These are phyloP conservation scores for Orthosia gothica DNA, from an alignment of 2,888 invertebrate species.

Conservation along the genomic window DNA sequence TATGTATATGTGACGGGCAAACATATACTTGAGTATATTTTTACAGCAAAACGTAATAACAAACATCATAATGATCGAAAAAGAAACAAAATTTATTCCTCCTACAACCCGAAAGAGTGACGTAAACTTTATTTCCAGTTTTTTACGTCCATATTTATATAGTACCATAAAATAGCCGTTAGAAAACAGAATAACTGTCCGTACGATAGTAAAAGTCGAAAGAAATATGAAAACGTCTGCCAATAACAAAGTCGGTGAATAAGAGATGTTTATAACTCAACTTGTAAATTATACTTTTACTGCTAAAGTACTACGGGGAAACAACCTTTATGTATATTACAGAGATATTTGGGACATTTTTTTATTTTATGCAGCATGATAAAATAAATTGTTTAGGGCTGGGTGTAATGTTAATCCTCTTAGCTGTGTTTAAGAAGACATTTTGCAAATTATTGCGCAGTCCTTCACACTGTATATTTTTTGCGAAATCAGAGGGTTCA, in stretches of 20 bases:
- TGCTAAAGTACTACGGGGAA: slow-evolving; percentile 42
- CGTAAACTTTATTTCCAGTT: slow-evolving; percentile 54
- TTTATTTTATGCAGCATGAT: slow-evolving; percentile 28
- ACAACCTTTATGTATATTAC: slow-evolving; percentile 34
- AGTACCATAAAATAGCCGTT: slow-evolving; percentile 57
- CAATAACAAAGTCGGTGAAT: slow-evolving; percentile 62
- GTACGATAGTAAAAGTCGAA: slow-evolving; percentile 60
- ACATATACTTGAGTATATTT: slow-evolving; percentile 11
- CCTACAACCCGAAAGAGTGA: slow-evolving; percentile 41
- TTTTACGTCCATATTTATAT: slow-evolving; percentile 62
- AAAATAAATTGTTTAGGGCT: slow-evolving; percentile 29
- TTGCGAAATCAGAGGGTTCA: not conserved
- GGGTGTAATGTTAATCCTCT: slow-evolving; percentile 30
- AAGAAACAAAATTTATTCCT: slow-evolving; percentile 42
- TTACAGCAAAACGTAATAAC: slow-evolving; percentile 28
- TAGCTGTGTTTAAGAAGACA: slow-evolving; percentile 28
- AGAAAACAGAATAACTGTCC: slow-evolving; percentile 59
- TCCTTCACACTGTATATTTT: not conserved
- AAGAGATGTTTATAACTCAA: slow-evolving; percentile 62
- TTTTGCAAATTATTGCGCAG: slow-evolving; percentile 30
- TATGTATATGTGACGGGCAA: not conserved
- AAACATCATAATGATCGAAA: slow-evolving; percentile 28
- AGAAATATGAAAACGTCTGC: slow-evolving; percentile 68
- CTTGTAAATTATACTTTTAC: slow-evolving; percentile 61
- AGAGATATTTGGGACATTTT: slow-evolving; percentile 28